Conservation (phyloP, 2,888 invertebrate genomes). For the Suillia variegata region DNA sequence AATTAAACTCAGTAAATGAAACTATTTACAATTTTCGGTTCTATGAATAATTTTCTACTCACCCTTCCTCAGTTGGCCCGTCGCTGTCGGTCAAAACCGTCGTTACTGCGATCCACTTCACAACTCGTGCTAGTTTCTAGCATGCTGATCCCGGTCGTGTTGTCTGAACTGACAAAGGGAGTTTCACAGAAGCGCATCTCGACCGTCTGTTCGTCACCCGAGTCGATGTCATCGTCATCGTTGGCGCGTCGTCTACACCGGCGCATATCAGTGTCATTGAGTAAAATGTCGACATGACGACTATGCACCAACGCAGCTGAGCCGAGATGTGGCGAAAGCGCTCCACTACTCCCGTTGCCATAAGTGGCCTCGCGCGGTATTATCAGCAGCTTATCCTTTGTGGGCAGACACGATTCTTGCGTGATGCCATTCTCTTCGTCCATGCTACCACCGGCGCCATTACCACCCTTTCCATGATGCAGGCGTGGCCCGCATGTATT, state of each 20-base stretch:
- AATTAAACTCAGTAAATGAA: too few species aligned
- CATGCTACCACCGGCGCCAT: conserved; percentile 33
- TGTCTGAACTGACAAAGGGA: conserved; percentile 57
- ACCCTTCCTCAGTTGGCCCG: conserved; percentile 53
- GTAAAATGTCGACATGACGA: conserved; percentile 45
- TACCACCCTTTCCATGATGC: conserved; percentile 46
- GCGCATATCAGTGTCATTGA: conserved; percentile 42
- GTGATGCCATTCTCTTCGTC: conserved; percentile 56
- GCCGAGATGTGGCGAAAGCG: conserved; percentile 44
- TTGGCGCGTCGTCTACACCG: conserved; percentile 34
- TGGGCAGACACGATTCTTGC: conserved; percentile 48
- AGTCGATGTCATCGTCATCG: conserved; percentile 48
- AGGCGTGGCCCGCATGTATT: conserved; percentile 56
- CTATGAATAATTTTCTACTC: too few species aligned
- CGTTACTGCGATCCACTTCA: conserved; percentile 32
- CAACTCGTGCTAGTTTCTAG: conserved; percentile 47
- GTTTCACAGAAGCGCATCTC: conserved; percentile 58
- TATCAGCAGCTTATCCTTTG: conserved; percentile 53
- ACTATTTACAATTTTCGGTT: too few species aligned
- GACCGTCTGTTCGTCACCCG: conserved; percentile 54
- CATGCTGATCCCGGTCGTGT: conserved; percentile 51
- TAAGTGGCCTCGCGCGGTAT: conserved; percentile 58
- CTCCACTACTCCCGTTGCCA: conserved; percentile 49
- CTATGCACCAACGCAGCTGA: conserved; percentile 42
- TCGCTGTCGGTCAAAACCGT: conserved; percentile 23